phyloP scores from a whole-genome alignment of 2,113 vertebrate genomes.

The Elaphurus davidianus region DNA sequence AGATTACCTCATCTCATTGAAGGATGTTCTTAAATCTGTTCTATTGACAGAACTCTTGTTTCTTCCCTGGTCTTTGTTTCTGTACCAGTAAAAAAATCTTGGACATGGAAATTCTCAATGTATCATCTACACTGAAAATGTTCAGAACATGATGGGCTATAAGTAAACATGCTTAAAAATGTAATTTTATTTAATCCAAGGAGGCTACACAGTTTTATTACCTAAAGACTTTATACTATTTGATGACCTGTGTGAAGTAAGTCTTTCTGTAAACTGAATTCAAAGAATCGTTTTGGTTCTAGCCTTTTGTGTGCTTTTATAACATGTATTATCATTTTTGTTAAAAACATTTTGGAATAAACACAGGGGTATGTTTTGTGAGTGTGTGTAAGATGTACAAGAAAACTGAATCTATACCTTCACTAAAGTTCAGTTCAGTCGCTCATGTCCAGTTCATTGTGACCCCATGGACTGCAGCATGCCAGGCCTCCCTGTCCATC shows the following conservation, averaged over 20 bases:
- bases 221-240: not conserved
- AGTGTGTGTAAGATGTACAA: not conserved
- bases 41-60: not conserved
- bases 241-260: not conserved
- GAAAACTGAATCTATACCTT: not conserved
- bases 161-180: not conserved
- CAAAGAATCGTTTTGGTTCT: not conserved
- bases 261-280: not conserved
- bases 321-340: not conserved
- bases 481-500: not conserved
- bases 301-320: not conserved
- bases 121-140: not conserved
- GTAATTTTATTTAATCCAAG: not conserved
- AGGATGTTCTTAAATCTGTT: not conserved
- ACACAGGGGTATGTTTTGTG: not conserved
- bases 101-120: not conserved
- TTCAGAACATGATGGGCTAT: not conserved
- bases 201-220: not conserved
- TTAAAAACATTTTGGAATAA: not conserved
- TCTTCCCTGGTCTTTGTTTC: not conserved
- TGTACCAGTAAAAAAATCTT: not conserved
- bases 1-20: not conserved
- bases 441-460: not conserved
- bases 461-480: not conserved
- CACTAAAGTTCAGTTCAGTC: not conserved